phyloP scores from a whole-genome alignment of 2,113 vertebrate genomes.

The Piaya cayana region DNA sequence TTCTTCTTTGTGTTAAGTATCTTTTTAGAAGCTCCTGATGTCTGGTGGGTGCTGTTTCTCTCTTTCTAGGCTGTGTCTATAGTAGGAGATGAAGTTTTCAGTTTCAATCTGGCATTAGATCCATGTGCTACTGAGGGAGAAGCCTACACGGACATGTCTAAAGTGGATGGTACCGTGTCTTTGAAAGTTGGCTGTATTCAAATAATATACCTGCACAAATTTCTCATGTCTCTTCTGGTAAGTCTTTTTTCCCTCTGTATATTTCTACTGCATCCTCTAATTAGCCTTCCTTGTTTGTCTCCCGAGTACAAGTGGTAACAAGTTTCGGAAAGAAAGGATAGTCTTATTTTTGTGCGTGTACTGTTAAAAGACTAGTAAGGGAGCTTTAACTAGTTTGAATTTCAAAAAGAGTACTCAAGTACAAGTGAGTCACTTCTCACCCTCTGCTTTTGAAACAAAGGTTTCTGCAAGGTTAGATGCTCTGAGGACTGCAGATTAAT shows the following conservation, averaged over 20 bases:
- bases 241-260: constrained; percentile 5
- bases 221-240: constrained; percentile 90
- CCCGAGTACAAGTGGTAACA: not conserved
- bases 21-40: not conserved
- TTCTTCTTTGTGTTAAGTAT: not conserved
- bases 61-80: constrained; percentile 90
- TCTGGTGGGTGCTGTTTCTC: not conserved
- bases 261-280: not conserved
- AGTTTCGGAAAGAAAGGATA: not conserved
- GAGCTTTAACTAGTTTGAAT: not conserved
- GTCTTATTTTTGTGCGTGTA: not conserved
- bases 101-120: constrained; percentile 87
- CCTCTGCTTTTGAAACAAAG: not conserved
- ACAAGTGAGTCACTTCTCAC: not conserved
- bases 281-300: not conserved
- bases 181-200: constrained; percentile 92
- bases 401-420: not conserved
- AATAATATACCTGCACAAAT: constrained; percentile 94
- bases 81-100: constrained; percentile 95
- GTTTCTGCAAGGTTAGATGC: not conserved
- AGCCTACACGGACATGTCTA: constrained; percentile 85
- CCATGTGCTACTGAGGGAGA: constrained; percentile 87
- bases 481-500: not conserved
- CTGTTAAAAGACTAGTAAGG: not conserved
- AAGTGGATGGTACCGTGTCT: constrained; percentile 88